phyloP scores from a whole-genome alignment of 2,888 invertebrate genomes.

The Pyrochroa serraticornis region DNA sequence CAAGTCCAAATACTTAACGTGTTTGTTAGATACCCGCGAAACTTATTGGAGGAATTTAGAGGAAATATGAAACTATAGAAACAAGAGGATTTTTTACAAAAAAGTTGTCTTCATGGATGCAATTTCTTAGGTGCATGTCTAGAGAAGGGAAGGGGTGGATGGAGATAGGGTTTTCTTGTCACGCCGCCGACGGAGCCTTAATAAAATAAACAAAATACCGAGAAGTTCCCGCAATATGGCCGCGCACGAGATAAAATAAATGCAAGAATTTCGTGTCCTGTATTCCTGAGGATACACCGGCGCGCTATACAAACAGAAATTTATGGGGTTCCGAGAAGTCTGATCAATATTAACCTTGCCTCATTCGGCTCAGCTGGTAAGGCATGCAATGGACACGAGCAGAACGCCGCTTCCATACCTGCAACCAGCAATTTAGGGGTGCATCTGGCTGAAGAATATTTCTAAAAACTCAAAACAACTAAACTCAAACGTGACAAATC shows the following conservation, averaged over 20 bases:
- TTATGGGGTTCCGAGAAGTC: conserved; percentile 39
- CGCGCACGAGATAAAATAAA: conserved; percentile 5
- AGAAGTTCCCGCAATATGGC: neutral
- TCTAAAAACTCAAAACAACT: too few relatives aligned
- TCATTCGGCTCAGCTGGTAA: conserved; percentile 31
- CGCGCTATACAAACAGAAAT: conserved; percentile 31
- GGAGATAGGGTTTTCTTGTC: too few relatives aligned
- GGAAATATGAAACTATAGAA: neutral
- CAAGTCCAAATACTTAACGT: neutral
- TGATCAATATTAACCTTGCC: conserved; percentile 39
- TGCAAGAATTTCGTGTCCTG: conserved; percentile 18
- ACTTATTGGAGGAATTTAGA: too few relatives aligned
- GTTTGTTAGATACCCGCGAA: too few relatives aligned
- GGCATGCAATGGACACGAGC: conserved; percentile 22
- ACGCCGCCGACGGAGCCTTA: too few relatives aligned
- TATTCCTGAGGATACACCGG: conserved; percentile 17
- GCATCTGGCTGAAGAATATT: too few relatives aligned
- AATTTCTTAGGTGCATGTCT: too few relatives aligned
- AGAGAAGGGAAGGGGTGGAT: too few relatives aligned
- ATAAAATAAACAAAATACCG: neutral
- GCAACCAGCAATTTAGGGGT: neutral
- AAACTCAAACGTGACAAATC: too few relatives aligned
- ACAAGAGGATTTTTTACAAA: neutral
- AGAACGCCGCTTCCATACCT: conserved; percentile 11
- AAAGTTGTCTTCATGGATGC: neutral